These are phyloP conservation scores for Nannospalax galili DNA, from an alignment of 2,113 vertebrate species.

Conservation along the genomic window DNA sequence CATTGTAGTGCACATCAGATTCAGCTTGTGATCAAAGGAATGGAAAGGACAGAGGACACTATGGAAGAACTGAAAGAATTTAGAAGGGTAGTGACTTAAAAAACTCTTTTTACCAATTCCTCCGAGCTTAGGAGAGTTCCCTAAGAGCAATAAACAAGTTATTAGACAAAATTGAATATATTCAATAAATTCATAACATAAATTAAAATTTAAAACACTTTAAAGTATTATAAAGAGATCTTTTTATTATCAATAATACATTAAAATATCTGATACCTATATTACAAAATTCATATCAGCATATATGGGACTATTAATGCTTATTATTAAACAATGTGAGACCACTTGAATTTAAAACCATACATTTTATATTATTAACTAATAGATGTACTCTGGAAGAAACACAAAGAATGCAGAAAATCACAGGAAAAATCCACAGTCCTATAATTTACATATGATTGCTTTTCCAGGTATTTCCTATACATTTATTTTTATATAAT, in stretches of 20 bases:
- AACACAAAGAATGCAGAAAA: not conserved
- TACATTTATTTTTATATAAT: not conserved
- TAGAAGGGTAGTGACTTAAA: constrained; percentile 54
- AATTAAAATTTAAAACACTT: constrained; percentile 42
- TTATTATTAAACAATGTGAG: not conserved
- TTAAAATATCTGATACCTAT: constrained; percentile 6
- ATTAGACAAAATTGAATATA: constrained; percentile 62
- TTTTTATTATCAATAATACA: not conserved
- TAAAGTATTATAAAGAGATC: constrained; percentile 5
- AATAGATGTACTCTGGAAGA: not conserved
- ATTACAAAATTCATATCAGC: not conserved
- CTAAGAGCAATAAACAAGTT: constrained; percentile 36
- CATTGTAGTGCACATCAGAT: not conserved
- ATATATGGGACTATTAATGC: not conserved
- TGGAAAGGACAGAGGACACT: not conserved
- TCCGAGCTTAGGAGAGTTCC: constrained; percentile 75
- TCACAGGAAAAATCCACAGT: not conserved
- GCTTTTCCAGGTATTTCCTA: constrained; percentile 8
- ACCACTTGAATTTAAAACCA: not conserved
- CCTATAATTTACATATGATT: not conserved
- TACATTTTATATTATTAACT: constrained; percentile 7
- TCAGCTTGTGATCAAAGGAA: not conserved
- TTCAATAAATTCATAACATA: not conserved
- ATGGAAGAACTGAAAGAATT: constrained; percentile 18
- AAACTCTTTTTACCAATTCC: constrained; percentile 65